Evolutionary conservation across 1,140 invertebrate genomes (phyloP).

Genomic region (Parapsyche elsis): DNA sequence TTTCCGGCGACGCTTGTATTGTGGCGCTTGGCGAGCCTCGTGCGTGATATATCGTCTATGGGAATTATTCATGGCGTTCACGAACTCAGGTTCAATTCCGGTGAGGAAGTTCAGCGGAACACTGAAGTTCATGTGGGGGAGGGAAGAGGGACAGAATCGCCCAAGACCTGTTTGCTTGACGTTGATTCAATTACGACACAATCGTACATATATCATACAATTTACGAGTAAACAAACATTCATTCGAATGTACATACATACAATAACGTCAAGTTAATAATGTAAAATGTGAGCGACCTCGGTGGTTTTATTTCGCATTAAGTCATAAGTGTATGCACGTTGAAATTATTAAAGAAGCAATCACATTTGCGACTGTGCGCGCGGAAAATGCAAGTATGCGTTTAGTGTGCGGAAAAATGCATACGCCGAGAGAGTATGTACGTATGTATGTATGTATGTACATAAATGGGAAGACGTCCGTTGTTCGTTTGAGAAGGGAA

Average conservation of each 20-base stretch:
- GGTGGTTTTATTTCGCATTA: too few species aligned
- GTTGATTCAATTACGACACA: constrained; percentile 23
- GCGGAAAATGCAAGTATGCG: background rate
- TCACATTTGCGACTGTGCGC: too few species aligned
- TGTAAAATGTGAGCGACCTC: too few species aligned
- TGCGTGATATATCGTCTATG: constrained; percentile 55
- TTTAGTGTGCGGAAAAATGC: background rate
- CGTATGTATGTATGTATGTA: background rate
- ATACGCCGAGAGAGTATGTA: background rate
- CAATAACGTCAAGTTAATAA: too few species aligned
- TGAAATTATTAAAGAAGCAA: too few species aligned
- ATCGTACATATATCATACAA: constrained; percentile 14
- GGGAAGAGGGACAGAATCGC: background rate
- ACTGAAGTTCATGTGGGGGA: background rate
- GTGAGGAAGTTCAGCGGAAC: constrained; percentile 38
- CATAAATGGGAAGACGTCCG: constrained; percentile 32
- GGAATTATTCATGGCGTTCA: constrained; percentile 47
- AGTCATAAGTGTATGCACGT: too few species aligned
- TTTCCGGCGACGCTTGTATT: constrained; percentile 49
- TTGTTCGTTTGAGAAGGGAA: constrained; percentile 37
- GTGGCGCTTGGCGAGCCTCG: constrained; percentile 28
- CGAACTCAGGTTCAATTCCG: constrained; percentile 38
- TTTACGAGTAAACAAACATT: too few species aligned
- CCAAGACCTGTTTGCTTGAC: background rate
- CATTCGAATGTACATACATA: too few species aligned